phyloP scores from a whole-genome alignment of 2,888 invertebrate species.

The Chymomyza amoena region DNA sequence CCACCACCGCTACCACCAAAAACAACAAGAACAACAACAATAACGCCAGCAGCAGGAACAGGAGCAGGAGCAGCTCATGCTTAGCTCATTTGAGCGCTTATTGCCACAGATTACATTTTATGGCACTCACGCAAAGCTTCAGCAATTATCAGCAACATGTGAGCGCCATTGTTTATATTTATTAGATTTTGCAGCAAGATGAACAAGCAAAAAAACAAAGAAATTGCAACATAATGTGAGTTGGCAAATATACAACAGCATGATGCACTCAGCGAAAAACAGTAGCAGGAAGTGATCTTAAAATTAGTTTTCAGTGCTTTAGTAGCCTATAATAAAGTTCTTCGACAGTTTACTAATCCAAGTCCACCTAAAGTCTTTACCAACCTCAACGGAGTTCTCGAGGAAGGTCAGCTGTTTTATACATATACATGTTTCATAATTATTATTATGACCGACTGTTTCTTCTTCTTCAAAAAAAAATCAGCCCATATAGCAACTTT shows the following conservation, averaged over 20 bases:
- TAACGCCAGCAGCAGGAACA: not conserved
- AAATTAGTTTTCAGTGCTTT: too few relatives aligned
- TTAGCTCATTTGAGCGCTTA: conserved; percentile 16
- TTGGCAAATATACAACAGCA: conserved; percentile 28
- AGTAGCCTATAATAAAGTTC: too few relatives aligned
- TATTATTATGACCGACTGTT: too few relatives aligned
- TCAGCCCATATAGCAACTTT: too few relatives aligned
- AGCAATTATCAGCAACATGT: conserved; percentile 62
- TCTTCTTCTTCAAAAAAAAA: too few relatives aligned
- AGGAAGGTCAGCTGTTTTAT: too few relatives aligned
- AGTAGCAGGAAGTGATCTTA: not conserved
- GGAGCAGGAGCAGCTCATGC: not conserved
- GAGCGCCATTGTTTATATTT: conserved; percentile 56
- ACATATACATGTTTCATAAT: too few relatives aligned
- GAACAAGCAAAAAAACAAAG: conserved; percentile 26
- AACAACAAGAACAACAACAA: not conserved
- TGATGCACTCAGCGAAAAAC: not conserved
- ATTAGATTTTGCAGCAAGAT: conserved; percentile 51
- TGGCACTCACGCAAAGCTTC: conserved; percentile 20
- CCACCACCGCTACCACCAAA: too few relatives aligned
- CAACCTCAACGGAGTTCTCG: too few relatives aligned
- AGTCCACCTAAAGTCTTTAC: too few relatives aligned
- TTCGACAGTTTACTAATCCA: too few relatives aligned
- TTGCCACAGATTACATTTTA: conserved; percentile 28
- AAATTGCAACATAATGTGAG: conserved; percentile 60